A percentile compares a stretch with the other conserved stretches of the same genome.
Conservation (phyloP, 2,113 vertebrate species). For the Tragulus kanchil region DNA sequence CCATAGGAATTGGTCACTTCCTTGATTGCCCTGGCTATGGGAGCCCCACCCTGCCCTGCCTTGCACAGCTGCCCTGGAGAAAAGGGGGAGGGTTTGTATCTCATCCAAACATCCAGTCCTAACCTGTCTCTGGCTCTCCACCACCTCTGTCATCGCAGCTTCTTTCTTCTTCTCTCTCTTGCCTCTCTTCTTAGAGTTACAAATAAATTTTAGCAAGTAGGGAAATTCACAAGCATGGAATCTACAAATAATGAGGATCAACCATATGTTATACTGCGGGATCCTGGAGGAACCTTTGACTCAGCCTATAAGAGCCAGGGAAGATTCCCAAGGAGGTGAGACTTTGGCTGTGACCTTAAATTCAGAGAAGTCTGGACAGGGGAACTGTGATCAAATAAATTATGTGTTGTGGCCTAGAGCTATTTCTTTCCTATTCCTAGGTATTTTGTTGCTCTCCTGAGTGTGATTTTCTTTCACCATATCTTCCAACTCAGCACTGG, state of each 20-base stretch:
- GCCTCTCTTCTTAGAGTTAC: background rate
- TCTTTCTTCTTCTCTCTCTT: background rate
- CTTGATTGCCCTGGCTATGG: constrained; percentile 25
- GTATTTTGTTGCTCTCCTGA: background rate
- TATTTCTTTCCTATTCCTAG: background rate
- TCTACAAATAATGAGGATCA: background rate
- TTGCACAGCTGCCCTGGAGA: background rate
- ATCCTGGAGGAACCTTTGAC: background rate
- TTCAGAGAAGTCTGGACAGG: background rate
- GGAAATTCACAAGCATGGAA: background rate
- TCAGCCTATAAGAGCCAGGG: background rate
- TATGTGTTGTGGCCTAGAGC: background rate
- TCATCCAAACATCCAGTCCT: background rate
- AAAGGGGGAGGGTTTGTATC: background rate
- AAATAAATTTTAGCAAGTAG: constrained; percentile 10
- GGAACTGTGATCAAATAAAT: background rate
- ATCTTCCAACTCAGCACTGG: background rate
- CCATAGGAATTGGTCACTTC: constrained; percentile 4
- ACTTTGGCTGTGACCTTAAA: background rate
- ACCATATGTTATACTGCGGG: background rate
- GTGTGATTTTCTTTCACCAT: background rate
- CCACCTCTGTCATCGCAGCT: background rate
- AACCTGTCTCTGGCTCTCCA: background rate
- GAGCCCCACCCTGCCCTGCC: background rate
- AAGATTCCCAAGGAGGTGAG: background rate